These are phyloP conservation scores for Belgica antarctica DNA, from an alignment of 2,888 invertebrate species.

Conservation along the genomic window DNA sequence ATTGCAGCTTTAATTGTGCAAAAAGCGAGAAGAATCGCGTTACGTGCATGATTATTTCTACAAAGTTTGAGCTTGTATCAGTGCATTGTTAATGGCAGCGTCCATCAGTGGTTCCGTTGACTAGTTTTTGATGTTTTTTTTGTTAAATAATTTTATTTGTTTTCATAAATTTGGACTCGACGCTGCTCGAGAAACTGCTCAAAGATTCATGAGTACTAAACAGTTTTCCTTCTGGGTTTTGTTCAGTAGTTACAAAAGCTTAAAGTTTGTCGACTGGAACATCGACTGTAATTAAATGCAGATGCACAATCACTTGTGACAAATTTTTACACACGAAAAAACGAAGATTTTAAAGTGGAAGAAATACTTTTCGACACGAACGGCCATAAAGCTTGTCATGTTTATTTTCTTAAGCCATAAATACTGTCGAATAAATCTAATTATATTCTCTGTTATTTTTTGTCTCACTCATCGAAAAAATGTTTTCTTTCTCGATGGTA, in stretches of 20 bases:
- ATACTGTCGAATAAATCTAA: constrained; percentile 1
- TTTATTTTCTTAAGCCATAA: not conserved
- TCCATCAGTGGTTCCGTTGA: too few relatives aligned
- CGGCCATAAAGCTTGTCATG: not conserved
- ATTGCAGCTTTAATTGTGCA: constrained; percentile 19
- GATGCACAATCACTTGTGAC: not conserved
- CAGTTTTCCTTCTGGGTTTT: too few relatives aligned
- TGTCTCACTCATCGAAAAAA: not conserved
- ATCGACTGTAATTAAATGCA: too few relatives aligned
- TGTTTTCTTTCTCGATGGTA: not conserved
- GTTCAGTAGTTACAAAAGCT: too few relatives aligned
- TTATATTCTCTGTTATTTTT: not conserved
- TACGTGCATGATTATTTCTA: not conserved
- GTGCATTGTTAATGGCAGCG: not conserved
- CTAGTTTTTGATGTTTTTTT: not conserved
- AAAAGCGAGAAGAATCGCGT: constrained; percentile 11
- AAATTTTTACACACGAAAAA: not conserved
- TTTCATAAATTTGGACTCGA: too few relatives aligned
- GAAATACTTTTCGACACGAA: not conserved
- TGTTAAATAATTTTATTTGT: too few relatives aligned
- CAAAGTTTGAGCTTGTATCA: too few relatives aligned
- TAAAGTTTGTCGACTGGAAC: too few relatives aligned
- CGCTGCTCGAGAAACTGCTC: too few relatives aligned
- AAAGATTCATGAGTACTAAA: too few relatives aligned
- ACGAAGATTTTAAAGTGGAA: too few relatives aligned